Base-by-base conservation (phyloP, 2,113 vertebrate genomes). In the Arenaria interpres region DNA sequence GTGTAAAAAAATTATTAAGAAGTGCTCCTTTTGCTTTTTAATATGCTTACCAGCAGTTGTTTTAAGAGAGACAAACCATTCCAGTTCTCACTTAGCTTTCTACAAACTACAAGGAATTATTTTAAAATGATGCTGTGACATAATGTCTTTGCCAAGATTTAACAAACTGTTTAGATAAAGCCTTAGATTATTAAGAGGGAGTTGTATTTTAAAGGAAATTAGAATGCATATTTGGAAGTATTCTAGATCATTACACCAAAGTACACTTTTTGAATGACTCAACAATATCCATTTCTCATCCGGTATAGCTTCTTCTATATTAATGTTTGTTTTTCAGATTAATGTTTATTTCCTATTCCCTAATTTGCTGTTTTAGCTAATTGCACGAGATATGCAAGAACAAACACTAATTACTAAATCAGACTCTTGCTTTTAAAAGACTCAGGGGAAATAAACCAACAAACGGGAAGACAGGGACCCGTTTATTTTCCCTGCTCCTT, bases 151-250 rank as follows among this genome's bases (percentile, higher is more conserved):
- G 83, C 83, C 87, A 93, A 91, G 50, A 39, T 64, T 89, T 95
- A 89, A 96, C 77, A 88, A 96, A 96, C 73, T 93, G 86, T 88
- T 97, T 96, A 95, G 95, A 95, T 96, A 95, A 87, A 89, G 43
- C 50, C 54, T 67, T 77, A 68, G 20, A 68, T 82, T 89, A 90
- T 73, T 92, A 79, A 87, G 80, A 16, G 4, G 21, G 73, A 87
- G 7, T 10, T 89, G n/a, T 53, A 53, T 84, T 96, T 93, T 90
- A 86, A 78, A 92, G 57, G 48, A 90, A 92, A 96, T 92, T 87
- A 82, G n/a, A 71, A 39, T 8, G 28, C 33, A 56, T 81, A 75
- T 96, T 92, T 87, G 53, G 57, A 78, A 87, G 41, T 33, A 89
- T 72, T 85, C 39, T 95, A 84, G 60, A 77, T 57, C 51, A 85